These are phyloP conservation scores for Oreochromis aureus DNA, from an alignment of 2,113 vertebrate species.

Conservation along the genomic window DNA sequence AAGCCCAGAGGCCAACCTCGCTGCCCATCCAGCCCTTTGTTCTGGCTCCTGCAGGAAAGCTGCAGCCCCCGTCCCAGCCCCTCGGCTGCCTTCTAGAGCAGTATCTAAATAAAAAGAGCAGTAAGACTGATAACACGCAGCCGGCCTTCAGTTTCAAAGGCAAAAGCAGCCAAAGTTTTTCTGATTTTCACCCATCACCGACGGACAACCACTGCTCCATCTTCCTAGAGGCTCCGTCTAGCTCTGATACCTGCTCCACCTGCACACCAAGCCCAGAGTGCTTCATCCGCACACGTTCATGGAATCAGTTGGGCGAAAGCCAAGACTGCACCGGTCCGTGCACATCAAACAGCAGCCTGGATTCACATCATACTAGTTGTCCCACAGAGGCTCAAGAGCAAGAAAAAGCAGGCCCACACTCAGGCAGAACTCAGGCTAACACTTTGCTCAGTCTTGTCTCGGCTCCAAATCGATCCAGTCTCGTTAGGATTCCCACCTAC, in stretches of 20 bases:
- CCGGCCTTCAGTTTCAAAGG: constrained; percentile 24
- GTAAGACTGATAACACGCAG: constrained; percentile 32
- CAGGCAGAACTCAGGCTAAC: background rate
- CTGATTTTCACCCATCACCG: constrained; percentile 74
- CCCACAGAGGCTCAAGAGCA: background rate
- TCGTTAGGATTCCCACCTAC: constrained; percentile 31
- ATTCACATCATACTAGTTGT: background rate
- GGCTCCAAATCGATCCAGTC: background rate
- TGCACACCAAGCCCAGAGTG: constrained; percentile 71
- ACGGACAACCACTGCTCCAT: constrained; percentile 79
- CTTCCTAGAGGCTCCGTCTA: constrained; percentile 74
- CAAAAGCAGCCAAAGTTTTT: constrained; percentile 58
- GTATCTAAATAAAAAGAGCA: constrained; percentile 81
- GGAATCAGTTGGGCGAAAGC: constrained; percentile 23
- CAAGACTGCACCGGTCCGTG: constrained; percentile 41
- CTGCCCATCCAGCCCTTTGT: constrained; percentile 95
- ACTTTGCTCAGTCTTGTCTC: background rate
- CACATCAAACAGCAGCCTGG: constrained; percentile 52
- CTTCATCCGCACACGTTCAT: constrained; percentile 4
- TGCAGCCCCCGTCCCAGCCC: constrained; percentile 68
- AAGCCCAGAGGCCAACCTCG: constrained; percentile 91
- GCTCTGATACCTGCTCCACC: constrained; percentile 82
- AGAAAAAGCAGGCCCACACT: constrained; percentile 1
- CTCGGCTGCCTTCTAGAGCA: constrained; percentile 83
- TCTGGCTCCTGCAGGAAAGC: constrained; percentile 80